These are phyloP conservation scores for Bombus confusus DNA, from an alignment of 1,140 invertebrate species.

Conservation along the genomic window DNA sequence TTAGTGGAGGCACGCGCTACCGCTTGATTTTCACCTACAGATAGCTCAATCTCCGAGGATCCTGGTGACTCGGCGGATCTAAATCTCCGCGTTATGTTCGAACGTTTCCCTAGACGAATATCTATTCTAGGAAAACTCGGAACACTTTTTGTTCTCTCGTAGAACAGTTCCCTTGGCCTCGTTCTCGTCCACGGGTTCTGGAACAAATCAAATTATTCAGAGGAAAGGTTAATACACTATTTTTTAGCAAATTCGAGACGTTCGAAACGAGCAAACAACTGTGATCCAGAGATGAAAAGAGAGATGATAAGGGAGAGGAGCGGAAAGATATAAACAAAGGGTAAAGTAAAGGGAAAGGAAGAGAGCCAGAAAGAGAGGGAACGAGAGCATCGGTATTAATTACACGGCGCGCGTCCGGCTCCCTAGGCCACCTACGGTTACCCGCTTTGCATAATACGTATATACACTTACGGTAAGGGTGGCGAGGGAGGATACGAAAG, in stretches of 20 bases:
- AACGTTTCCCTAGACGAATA: not conserved
- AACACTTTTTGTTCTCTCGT: not conserved
- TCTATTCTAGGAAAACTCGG: not conserved
- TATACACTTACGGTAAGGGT: conserved; percentile 71
- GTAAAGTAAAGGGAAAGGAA: too few species aligned
- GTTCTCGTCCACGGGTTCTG: not conserved
- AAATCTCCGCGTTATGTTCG: not conserved
- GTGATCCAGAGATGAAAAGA: not conserved
- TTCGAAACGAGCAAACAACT: not conserved
- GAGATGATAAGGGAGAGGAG: not conserved
- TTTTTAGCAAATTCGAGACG: not conserved
- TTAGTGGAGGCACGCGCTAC: conserved; percentile 70
- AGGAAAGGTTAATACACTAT: not conserved
- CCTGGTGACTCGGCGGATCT: conserved; percentile 2
- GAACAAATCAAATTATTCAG: not conserved
- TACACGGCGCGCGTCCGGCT: conserved; percentile 75
- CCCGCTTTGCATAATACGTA: conserved; percentile 79
- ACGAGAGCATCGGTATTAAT: conserved; percentile 77
- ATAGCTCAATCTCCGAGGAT: conserved; percentile 69
- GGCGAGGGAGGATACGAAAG: conserved; percentile 59
- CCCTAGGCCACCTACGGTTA: conserved; percentile 79
- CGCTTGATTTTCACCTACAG: conserved; percentile 71
- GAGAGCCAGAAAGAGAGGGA: not conserved
- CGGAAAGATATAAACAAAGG: not conserved
- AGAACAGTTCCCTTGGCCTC: not conserved